These are phyloP conservation scores for Hepsetus odoe DNA, from an alignment of 2,113 vertebrate species.

Conservation along the genomic window DNA sequence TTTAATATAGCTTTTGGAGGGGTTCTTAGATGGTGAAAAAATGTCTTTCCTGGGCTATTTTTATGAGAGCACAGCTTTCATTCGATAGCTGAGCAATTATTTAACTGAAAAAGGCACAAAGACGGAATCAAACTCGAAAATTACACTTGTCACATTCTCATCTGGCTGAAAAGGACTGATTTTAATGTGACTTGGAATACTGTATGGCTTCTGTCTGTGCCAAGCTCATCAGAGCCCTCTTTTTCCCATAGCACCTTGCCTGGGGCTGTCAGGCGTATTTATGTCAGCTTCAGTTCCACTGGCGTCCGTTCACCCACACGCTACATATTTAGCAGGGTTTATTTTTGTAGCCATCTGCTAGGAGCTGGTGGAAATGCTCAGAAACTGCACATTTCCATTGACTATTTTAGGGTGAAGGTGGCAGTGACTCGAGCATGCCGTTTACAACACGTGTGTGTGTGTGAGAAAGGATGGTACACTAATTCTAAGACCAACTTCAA, in stretches of 20 bases:
- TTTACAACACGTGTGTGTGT: constrained; percentile 6
- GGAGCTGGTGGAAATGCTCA: constrained; percentile 49
- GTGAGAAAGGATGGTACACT: background rate
- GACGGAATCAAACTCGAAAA: background rate
- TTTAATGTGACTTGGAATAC: background rate
- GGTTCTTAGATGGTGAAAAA: too few species aligned
- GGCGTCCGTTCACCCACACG: constrained; percentile 35
- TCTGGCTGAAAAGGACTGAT: background rate
- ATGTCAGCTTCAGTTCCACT: constrained; percentile 24
- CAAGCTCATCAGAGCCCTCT: constrained; percentile 6
- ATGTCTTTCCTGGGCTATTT: too few species aligned
- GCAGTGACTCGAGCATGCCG: constrained; percentile 42
- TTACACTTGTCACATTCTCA: background rate
- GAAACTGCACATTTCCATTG: constrained; percentile 40
- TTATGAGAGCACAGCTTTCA: too few species aligned
- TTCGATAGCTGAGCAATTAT: too few species aligned
- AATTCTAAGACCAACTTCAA: background rate
- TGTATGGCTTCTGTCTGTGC: background rate
- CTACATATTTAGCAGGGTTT: constrained; percentile 49
- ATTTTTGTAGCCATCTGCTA: constrained; percentile 56
- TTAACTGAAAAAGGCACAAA: too few species aligned
- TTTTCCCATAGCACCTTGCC: constrained; percentile 35
- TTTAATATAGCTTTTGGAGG: too few species aligned
- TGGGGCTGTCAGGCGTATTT: constrained; percentile 39
- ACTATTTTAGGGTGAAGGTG: constrained; percentile 34